These are phyloP conservation scores for Iphiclides podalirius DNA, from an alignment of 2,888 invertebrate species.

Conservation along the genomic window DNA sequence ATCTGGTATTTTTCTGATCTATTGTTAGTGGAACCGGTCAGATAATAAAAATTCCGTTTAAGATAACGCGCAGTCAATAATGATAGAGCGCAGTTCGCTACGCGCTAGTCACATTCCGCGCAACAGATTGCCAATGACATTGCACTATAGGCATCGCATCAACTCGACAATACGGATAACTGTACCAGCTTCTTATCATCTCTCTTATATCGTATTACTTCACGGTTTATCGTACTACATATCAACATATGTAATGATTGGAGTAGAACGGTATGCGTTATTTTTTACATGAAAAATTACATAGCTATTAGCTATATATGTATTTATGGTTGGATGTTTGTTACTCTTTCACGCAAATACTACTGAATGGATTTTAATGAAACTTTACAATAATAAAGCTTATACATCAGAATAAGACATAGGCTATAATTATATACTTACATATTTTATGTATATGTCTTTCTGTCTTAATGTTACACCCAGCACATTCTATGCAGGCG, in stretches of 20 bases:
- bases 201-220: constrained; percentile 29
- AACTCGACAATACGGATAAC: constrained; percentile 25
- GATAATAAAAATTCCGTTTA: constrained; percentile 1
- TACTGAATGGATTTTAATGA: no score
- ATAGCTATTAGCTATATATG: no score
- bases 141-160: constrained; percentile 25
- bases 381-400: no score
- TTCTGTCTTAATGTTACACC: no score
- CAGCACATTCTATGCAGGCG: no score
- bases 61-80: background rate
- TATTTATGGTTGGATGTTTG: no score
- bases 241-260: constrained; percentile 11
- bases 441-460: no score
- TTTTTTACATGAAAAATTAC: no score
- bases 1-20: background rate
- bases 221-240: constrained; percentile 29
- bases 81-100: constrained; percentile 5
- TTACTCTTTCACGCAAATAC: no score
- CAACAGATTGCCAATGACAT: constrained; percentile 33
- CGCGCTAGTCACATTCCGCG: constrained; percentile 33
- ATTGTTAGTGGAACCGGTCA: no score
- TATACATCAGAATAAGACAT: no score
- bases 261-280: background rate
- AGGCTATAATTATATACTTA: no score
- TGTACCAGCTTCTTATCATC: constrained; percentile 27